Conservation (phyloP, 2,113 vertebrate genomes). For the Pycnonotus jocosus region DNA sequence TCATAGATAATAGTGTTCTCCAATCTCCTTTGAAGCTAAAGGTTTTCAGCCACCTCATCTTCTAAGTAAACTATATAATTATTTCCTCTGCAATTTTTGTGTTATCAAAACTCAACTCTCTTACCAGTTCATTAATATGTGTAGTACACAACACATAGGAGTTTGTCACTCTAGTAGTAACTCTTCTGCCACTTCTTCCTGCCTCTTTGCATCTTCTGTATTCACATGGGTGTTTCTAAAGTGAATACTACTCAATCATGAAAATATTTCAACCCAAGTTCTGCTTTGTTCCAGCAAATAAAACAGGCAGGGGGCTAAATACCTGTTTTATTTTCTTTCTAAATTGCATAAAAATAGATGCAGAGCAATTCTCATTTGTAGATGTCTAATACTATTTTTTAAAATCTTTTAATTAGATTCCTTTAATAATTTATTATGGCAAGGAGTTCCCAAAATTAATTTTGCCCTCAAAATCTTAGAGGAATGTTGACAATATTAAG, state of each 20-base stretch:
- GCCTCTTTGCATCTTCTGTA: not conserved
- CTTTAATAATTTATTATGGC: conserved; percentile 15
- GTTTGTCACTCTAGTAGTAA: not conserved
- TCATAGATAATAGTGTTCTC: not conserved
- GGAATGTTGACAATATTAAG: conserved; percentile 51
- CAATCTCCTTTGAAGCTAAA: not conserved
- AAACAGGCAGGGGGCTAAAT: not conserved
- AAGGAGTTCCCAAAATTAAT: conserved; percentile 27
- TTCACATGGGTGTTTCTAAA: not conserved
- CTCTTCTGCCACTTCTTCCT: not conserved
- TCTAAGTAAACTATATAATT: not conserved
- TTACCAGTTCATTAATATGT: not conserved
- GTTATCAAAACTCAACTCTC: not conserved
- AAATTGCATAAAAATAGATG: not conserved
- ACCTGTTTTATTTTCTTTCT: not conserved
- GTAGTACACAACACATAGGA: not conserved
- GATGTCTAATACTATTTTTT: not conserved
- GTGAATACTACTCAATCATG: not conserved
- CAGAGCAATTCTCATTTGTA: not conserved
- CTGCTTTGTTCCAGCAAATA: not conserved
- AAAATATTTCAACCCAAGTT: not conserved
- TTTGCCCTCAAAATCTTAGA: conserved; percentile 26
- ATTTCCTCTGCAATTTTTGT: not conserved
- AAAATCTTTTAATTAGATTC: not conserved
- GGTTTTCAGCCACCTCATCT: not conserved